Evolutionary conservation across 2,113 vertebrate genomes (phyloP).

Genomic region (Heloderma charlesbogerti): DNA sequence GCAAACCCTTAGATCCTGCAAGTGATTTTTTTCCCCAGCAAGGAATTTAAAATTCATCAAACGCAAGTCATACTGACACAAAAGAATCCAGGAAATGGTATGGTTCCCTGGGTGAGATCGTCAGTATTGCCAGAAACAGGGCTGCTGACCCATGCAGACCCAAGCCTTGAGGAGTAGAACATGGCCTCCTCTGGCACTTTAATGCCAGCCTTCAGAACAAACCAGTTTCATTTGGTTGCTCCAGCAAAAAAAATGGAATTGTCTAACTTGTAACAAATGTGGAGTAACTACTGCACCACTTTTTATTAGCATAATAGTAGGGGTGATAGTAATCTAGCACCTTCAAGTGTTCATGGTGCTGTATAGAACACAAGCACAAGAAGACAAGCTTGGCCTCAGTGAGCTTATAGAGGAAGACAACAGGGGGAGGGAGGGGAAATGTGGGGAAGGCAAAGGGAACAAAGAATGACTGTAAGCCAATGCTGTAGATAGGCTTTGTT

Average conservation of each 20-base stretch:
- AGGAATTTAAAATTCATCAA: background rate
- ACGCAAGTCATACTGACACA: background rate
- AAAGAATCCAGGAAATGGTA: background rate
- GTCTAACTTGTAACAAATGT: background rate
- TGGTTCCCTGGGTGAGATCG: background rate
- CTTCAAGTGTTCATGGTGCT: background rate
- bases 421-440: background rate
- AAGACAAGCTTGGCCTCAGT: background rate
- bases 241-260: background rate
- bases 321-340: background rate
- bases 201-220: background rate
- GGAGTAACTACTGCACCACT: background rate
- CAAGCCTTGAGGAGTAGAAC: background rate
- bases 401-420: background rate
- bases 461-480: background rate
- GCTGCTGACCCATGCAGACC: background rate
- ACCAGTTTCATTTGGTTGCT: background rate
- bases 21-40: background rate
- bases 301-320: background rate
- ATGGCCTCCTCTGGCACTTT: background rate
- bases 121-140: background rate
- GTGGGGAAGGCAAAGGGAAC: background rate
- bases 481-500: background rate
- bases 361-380: background rate
- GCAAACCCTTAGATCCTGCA: background rate